Base-by-base conservation (phyloP, 2,888 invertebrate genomes). In the Hirtodrosophila trivittata region DNA sequence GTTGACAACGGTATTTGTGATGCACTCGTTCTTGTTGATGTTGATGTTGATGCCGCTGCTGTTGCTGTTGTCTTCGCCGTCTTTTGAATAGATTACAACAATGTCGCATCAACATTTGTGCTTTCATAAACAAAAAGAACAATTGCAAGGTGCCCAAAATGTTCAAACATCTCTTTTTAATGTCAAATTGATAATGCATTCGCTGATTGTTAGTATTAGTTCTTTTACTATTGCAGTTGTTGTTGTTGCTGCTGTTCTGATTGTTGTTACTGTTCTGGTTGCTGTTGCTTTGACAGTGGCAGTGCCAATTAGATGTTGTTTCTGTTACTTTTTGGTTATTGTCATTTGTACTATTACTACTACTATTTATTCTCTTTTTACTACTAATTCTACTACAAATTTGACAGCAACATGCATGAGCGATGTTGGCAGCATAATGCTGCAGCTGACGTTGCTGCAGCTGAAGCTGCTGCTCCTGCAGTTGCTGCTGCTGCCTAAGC, bases 281-380 rank as follows among this genome's bases (percentile, higher is more conserved):
- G 45, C 14, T 39, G 37, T 28, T 55, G 37, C 33, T 54, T 52
- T 25, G 56, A 45, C 32, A 30, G 26, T 54, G 66, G 60, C 63
- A 68, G 18, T 49, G 37, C 65, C 50, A 62, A 50, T 58, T 46
- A 41, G 41, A 39, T 67, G 60, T 47, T 65, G 55, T 38, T 68
- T 58, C 43, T 64, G 55, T 59, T 66, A 57, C 16, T 75, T 68
- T 77, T 77, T 81, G 64, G 72, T 74, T 76, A 63, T 75, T 75
- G 80, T 64, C 73, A 60, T 78, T 78, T 86, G 66, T 56, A 84
- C 85, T 77, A 77, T 49, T 55, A 60, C 59, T 54, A 64, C 35
- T 46, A 38, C 42, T 52, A 18, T 41, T 46, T 26, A 21, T 39
- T 28, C 8, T 42, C 9, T 12, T 35, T n/a, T 33, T 35, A 35